Percentiles rank a stretch among this genome's conserved stretches.
Evolutionary conservation across 2,113 vertebrate genomes (phyloP).

Genomic region (Loxodonta africana): DNA sequence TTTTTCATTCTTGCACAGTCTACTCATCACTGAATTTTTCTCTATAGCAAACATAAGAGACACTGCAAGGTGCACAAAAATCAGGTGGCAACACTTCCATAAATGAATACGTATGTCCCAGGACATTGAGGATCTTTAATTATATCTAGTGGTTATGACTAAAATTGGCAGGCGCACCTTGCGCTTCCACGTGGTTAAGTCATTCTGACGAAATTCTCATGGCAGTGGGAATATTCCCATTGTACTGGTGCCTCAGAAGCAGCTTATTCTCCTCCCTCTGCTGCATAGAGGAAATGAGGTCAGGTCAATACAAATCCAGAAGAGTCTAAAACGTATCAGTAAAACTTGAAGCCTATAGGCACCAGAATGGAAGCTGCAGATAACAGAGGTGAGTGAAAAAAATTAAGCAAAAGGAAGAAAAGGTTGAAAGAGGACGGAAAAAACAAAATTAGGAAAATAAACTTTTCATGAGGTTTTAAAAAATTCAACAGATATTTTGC

Average conservation of each 20-base stretch:
- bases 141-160: background rate
- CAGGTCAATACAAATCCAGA: background rate
- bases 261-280: background rate
- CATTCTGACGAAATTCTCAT: background rate
- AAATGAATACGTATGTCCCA: background rate
- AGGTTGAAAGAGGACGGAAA: background rate
- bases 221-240: background rate
- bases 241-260: background rate
- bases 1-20: background rate
- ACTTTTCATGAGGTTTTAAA: background rate
- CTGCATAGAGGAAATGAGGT: background rate
- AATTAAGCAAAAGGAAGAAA: background rate
- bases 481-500: background rate
- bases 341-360: background rate
- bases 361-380: background rate
- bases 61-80: background rate
- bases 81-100: background rate
- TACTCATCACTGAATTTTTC: background rate
- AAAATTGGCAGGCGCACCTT: background rate
- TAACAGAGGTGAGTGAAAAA: background rate
- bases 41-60: conserved; percentile 1
- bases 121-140: background rate
- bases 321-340: background rate
- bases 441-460: background rate
- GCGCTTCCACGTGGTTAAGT: background rate